Conservation (phyloP, 1,140 invertebrate genomes). For the Drosophila pseudoobscura region DNA sequence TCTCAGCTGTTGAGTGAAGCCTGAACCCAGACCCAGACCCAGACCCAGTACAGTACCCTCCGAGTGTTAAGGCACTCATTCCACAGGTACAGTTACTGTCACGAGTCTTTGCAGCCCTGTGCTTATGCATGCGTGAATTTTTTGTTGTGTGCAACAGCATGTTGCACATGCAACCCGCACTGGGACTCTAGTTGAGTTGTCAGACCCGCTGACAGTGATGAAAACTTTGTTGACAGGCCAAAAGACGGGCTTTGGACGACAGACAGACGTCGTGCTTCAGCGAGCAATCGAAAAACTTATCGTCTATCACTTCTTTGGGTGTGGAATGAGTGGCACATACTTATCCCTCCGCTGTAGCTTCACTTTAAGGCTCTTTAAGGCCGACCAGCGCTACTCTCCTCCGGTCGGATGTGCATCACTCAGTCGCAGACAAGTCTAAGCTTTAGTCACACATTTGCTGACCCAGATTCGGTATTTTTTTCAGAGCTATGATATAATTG, state of each 20-base stretch:
- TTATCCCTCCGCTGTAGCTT: neutral
- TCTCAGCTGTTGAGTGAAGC: no score
- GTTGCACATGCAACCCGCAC: conserved; percentile 55
- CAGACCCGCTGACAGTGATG: conserved; percentile 67
- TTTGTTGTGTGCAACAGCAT: conserved; percentile 22
- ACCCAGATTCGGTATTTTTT: conserved; percentile 55
- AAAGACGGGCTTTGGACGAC: neutral
- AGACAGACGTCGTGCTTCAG: conserved; percentile 2
- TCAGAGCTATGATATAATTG: conserved; percentile 64
- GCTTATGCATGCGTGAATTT: conserved; percentile 20
- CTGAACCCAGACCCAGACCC: no score
- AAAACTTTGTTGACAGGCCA: conserved; percentile 73
- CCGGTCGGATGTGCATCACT: neutral
- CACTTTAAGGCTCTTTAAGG: neutral
- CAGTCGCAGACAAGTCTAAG: conserved; percentile 3
- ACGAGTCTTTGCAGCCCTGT: conserved; percentile 8
- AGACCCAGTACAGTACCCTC: no score
- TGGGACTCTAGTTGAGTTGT: conserved; percentile 63
- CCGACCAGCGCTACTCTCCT: no score
- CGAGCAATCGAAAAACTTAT: conserved; percentile 38
- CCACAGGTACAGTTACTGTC: no score
- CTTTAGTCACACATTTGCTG: conserved; percentile 27
- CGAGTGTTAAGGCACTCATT: no score
- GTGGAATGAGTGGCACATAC: neutral
- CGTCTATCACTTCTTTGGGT: neutral